Percentiles rank a stretch among this genome's conserved stretches.
Evolutionary conservation across 2,888 invertebrate genomes (phyloP).

Genomic region (Brachynemurus nebulosus): DNA sequence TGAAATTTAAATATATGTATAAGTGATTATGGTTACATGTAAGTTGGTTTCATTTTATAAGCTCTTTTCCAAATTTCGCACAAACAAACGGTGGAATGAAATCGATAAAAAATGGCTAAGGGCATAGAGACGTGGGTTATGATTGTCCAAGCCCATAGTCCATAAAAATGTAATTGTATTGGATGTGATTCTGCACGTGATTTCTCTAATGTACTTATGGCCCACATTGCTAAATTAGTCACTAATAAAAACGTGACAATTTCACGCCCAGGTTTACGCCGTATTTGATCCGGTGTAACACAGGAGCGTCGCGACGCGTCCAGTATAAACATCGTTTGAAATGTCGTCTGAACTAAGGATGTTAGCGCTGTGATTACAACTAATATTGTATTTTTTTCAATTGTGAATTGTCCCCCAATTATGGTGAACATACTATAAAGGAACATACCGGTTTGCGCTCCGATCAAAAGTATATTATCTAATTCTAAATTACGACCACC

Average conservation of each 20-base stretch:
- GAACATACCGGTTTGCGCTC: conserved; percentile 89
- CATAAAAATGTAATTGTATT: conserved; percentile 82
- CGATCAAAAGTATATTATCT: conserved; percentile 81
- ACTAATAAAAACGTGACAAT: conserved; percentile 85
- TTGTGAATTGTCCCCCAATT: conserved; percentile 80
- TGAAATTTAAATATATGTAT: not conserved
- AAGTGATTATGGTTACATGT: conserved; percentile 45
- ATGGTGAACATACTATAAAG: conserved; percentile 89
- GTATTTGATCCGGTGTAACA: conserved; percentile 64
- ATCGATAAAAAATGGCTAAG: conserved; percentile 81
- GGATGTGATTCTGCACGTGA: conserved; percentile 84
- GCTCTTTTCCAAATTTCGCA: conserved; percentile 95
- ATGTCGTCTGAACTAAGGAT: conserved; percentile 75
- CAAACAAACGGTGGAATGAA: conserved; percentile 88
- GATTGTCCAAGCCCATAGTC: conserved; percentile 90
- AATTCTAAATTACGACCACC: conserved; percentile 68
- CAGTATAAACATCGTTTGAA: conserved; percentile 82
- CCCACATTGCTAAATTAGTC: conserved; percentile 88
- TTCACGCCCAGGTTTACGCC: conserved; percentile 82
- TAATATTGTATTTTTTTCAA: conserved; percentile 64
- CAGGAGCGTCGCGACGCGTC: conserved; percentile 80
- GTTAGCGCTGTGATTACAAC: conserved; percentile 74
- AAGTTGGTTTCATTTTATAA: conserved; percentile 81
- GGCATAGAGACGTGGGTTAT: conserved; percentile 93
- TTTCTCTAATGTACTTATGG: conserved; percentile 84